phyloP scores from a whole-genome alignment of 2,113 vertebrate species.

The Chamaetylas fuelleborni region DNA sequence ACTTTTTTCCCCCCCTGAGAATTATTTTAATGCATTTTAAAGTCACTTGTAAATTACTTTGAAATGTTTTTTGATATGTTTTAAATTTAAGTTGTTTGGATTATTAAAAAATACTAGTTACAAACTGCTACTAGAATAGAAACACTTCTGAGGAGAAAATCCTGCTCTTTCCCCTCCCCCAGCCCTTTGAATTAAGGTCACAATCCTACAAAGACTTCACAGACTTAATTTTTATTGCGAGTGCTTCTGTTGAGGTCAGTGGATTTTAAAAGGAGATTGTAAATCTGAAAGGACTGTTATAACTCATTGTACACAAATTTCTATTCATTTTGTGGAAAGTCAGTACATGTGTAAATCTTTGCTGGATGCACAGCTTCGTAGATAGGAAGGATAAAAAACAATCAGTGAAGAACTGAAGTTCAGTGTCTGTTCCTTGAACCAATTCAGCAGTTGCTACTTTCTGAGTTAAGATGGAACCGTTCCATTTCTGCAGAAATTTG shows the following conservation, averaged over 20 bases:
- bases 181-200: neutral
- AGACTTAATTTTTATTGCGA: neutral
- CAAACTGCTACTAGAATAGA: neutral
- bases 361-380: neutral
- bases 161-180: neutral
- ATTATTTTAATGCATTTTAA: neutral
- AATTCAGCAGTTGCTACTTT: neutral
- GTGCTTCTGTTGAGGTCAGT: neutral
- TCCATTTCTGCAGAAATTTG: neutral
- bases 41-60: neutral
- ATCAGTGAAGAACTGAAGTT: neutral
- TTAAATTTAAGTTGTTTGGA: neutral
- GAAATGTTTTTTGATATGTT: neutral
- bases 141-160: neutral
- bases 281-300: neutral
- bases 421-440: neutral
- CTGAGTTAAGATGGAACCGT: neutral
- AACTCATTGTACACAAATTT: neutral
- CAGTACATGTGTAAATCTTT: neutral
- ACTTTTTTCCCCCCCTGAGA: rapidly evolving
- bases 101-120: neutral
- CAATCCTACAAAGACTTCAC: neutral
- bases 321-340: neutral
- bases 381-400: neutral
- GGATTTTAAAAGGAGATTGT: neutral